phyloP scores from a whole-genome alignment of 2,888 invertebrate species.

The Caenorhabditis doughertyi region DNA sequence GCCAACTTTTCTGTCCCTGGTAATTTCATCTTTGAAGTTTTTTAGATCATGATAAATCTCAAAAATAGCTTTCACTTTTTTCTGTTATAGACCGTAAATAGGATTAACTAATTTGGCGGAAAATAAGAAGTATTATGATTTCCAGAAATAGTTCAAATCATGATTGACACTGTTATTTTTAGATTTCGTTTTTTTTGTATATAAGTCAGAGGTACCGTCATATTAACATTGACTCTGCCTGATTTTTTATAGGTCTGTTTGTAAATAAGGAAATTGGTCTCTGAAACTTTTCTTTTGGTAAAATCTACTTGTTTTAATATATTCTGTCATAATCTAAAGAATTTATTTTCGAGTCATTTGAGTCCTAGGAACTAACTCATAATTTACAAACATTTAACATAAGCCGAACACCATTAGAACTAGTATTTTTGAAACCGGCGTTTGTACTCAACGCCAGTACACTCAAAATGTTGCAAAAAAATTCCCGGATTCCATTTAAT shows the following conservation, averaged over 20 bases:
- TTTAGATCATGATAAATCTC: neutral
- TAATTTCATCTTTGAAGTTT: neutral
- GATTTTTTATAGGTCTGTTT: neutral
- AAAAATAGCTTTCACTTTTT: neutral
- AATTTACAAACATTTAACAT: too few species aligned
- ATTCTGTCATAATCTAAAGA: too few species aligned
- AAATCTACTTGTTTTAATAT: too few species aligned
- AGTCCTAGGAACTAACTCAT: too few species aligned
- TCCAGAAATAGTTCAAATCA: slow-evolving; percentile 33
- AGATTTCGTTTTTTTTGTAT: neutral
- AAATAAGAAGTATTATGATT: slow-evolving; percentile 9
- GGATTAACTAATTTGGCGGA: slow-evolving; percentile 17
- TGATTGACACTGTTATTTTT: slow-evolving; percentile 40
- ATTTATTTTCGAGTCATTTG: too few species aligned
- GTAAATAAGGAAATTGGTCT: neutral
- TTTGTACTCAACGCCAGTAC: neutral
- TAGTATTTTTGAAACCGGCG: too few species aligned
- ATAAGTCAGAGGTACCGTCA: neutral
- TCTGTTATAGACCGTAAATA: slow-evolving; percentile 25
- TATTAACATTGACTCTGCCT: neutral
- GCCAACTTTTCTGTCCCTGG: neutral
- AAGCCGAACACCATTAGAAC: too few species aligned
- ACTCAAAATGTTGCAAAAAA: slow-evolving; percentile 14
- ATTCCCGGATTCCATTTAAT: slow-evolving; percentile 23
- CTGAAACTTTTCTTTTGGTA: neutral